phyloP scores from a whole-genome alignment of 1,140 invertebrate species.

The Calliphora vicina region DNA sequence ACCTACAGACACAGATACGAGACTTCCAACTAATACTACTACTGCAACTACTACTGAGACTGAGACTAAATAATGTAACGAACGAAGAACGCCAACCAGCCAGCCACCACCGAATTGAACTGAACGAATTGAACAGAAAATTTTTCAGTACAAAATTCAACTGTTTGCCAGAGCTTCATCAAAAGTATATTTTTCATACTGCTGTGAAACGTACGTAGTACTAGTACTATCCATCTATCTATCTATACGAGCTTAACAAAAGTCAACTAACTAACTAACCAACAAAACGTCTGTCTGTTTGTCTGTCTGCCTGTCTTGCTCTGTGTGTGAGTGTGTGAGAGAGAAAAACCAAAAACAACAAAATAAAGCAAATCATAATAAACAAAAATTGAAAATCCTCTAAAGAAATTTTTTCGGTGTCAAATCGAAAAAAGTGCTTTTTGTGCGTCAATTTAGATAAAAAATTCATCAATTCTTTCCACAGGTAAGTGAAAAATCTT shows the following conservation, averaged over 20 bases:
- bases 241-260: not conserved
- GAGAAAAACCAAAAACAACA: not conserved
- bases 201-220: not conserved
- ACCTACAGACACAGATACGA: not conserved
- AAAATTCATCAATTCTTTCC: slow-evolving; percentile 33
- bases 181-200: not conserved
- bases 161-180: not conserved
- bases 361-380: slow-evolving; percentile 3
- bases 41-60: not conserved
- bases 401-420: not conserved
- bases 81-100: not conserved
- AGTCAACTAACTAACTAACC: not conserved
- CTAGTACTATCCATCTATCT: not conserved
- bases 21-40: not conserved
- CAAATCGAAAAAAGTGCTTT: slow-evolving; percentile 22
- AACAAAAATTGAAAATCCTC: slow-evolving; percentile 14
- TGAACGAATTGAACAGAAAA: not conserved
- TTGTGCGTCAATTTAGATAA: slow-evolving; percentile 35
- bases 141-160: slow-evolving; percentile 4
- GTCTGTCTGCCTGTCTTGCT: too few relatives aligned
- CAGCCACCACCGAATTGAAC: not conserved
- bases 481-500: slow-evolving; percentile 39
- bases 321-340: not conserved
- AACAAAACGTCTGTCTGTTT: too few relatives aligned
- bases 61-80: not conserved